Conservation (phyloP, 2,888 invertebrate genomes). For the Trisateles emortualis region DNA sequence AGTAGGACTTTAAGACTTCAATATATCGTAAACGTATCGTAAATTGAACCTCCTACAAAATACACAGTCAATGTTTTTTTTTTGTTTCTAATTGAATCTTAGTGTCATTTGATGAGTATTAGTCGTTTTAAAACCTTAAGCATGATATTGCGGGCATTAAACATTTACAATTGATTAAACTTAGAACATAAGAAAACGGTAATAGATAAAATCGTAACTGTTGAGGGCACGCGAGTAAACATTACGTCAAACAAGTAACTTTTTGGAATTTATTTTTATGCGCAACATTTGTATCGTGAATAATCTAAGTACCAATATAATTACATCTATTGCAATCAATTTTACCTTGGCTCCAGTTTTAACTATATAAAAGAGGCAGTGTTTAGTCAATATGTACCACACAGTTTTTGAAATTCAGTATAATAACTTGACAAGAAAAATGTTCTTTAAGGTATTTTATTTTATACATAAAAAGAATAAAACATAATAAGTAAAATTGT, state of each 20-base stretch:
- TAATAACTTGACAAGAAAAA: background rate
- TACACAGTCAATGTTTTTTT: no score
- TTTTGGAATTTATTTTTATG: conserved; percentile 1
- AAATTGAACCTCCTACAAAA: no score
- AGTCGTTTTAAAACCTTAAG: no score
- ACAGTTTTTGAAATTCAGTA: background rate
- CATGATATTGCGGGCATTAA: no score
- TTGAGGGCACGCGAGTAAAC: background rate
- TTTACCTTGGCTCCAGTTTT: background rate
- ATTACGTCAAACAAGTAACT: background rate
- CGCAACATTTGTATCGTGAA: background rate
- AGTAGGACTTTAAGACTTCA: no score
- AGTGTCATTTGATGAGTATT: no score
- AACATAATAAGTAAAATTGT: background rate
- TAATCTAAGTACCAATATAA: conserved; percentile 2
- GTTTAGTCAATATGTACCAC: background rate
- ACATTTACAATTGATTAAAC: background rate
- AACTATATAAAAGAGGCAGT: background rate
- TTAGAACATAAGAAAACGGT: background rate
- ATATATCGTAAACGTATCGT: no score
- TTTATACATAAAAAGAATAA: background rate
- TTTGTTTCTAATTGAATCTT: no score
- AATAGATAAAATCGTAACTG: background rate
- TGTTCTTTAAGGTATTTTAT: conserved; percentile 1
- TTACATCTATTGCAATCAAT: background rate